phyloP scores from a whole-genome alignment of 2,888 invertebrate genomes.

The Agrochola litura region DNA sequence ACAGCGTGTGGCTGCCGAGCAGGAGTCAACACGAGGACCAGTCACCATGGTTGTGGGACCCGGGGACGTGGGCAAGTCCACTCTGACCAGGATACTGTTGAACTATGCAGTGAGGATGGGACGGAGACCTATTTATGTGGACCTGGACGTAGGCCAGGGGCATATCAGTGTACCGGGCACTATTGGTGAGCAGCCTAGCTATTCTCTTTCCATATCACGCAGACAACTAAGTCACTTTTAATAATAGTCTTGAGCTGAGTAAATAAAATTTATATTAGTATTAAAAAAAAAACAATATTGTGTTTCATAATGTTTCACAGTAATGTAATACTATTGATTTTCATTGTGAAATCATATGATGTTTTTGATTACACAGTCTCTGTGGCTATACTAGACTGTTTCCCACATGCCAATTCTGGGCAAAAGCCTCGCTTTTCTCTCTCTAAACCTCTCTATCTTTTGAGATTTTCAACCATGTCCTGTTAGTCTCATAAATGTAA shows the following conservation, averaged over 20 bases:
- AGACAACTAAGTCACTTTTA: background rate
- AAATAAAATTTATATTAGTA: background rate
- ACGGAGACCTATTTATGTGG: constrained; percentile 97
- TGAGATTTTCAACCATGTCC: background rate
- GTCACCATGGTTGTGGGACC: constrained; percentile 98
- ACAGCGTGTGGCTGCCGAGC: constrained; percentile 95
- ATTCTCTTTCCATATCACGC: background rate
- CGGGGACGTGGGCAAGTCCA: constrained; percentile 98
- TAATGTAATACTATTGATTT: background rate
- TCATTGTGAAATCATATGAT: constrained; percentile 2
- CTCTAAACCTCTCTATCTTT: background rate
- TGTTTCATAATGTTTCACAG: constrained; percentile 5
- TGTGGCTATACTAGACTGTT: background rate
- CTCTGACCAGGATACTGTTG: constrained; percentile 95
- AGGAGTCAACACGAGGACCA: constrained; percentile 93
- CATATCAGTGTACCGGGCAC: constrained; percentile 98
- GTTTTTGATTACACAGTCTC: background rate
- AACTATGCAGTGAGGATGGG: constrained; percentile 99
- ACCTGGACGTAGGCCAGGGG: constrained; percentile 98
- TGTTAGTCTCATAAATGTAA: background rate
- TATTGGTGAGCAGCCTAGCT: constrained; percentile 91
- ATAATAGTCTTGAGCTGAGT: background rate
- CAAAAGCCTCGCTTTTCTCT: rapidly evolving
- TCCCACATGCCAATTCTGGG: background rate
- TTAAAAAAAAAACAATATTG: background rate